Base-by-base conservation (phyloP, 1,140 invertebrate species). In the Trichonephila clavipes region DNA sequence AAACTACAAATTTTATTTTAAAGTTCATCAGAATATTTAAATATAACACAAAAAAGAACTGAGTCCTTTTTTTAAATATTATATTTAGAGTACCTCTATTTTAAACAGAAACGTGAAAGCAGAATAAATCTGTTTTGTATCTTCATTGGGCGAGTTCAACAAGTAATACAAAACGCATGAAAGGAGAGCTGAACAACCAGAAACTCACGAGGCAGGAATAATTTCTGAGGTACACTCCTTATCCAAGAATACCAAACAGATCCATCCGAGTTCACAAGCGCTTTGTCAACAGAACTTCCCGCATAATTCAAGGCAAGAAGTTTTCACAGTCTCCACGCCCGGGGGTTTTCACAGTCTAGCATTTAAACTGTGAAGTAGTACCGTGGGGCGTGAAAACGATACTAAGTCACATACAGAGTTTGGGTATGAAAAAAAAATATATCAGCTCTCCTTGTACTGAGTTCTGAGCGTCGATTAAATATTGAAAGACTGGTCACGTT, bases 221-320 rank as follows among this genome's bases (percentile, higher is more conserved):
- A 88, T 88, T 28, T 66, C 34, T 66, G 58, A 5, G 24, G 86
- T 24, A 88, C 61, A 83, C 82, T 59, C 40, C 82, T 58, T 62
- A 64, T 66, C 59, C 28, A 64, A 66, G 62, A 51, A 72, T 72
- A 89, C 64, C 64, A 69, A 88, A 88, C 62, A 88, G 61, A 82
- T 40, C 58, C 21, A 61, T 34, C 40, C 69, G n/a, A 59, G 88
- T 34, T 81, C 72, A 81, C 51, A 90, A 90, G 88, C 69, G 88
- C 88, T 90, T 90, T 90, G 88, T 90, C 88, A 90, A 90, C 72
- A 90, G 69, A 59, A 89, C 64, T 85, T 61, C 10, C 83, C 58
- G 83, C 14, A 85, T 61, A 61, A 77, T 77, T 77, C 72, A 77
- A 40, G 72, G 72, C 83, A n/a, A 85, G 83, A 51, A 59, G 24